Percentiles rank a stretch among this genome's conserved stretches.
phyloP scores from a whole-genome alignment of 2,113 vertebrate species.

The Numida meleagris region DNA sequence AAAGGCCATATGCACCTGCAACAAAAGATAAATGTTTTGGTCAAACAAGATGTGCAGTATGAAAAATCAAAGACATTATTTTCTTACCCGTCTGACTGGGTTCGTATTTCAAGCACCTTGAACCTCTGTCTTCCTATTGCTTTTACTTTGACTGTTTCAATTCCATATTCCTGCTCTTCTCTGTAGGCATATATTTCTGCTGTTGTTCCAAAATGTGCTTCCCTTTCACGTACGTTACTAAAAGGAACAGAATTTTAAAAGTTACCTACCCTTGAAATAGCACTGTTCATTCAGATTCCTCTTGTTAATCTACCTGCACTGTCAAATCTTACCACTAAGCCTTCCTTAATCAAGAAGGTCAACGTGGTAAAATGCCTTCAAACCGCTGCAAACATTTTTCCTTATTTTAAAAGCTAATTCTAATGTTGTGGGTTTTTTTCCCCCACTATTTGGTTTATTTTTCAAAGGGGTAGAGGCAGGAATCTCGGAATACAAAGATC shows the following conservation, averaged over 20 bases:
- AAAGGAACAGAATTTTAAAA: background rate
- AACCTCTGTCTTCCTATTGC: constrained; percentile 96
- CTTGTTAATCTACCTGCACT: background rate
- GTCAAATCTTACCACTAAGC: accelerated
- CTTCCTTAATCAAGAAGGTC: background rate
- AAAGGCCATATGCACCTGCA: background rate
- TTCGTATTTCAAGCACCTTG: constrained; percentile 94
- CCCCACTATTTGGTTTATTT: background rate
- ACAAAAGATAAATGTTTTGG: background rate
- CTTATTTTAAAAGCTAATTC: background rate
- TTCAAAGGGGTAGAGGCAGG: background rate
- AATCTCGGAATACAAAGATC: background rate
- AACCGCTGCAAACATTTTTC: background rate
- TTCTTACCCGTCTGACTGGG: constrained; percentile 95
- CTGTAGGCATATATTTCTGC: constrained; percentile 97
- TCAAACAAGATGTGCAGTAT: background rate
- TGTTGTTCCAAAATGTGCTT: constrained; percentile 94
- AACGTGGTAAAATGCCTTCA: background rate
- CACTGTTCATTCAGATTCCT: background rate
- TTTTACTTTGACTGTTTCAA: constrained; percentile 98
- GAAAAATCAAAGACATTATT: background rate
- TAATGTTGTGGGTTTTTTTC: no score
- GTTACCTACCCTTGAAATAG: background rate
- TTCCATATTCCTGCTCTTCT: constrained; percentile 94
- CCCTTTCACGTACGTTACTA: constrained; percentile 82